These are phyloP conservation scores for Achroia grisella DNA, from an alignment of 1,140 invertebrate species.

Conservation along the genomic window DNA sequence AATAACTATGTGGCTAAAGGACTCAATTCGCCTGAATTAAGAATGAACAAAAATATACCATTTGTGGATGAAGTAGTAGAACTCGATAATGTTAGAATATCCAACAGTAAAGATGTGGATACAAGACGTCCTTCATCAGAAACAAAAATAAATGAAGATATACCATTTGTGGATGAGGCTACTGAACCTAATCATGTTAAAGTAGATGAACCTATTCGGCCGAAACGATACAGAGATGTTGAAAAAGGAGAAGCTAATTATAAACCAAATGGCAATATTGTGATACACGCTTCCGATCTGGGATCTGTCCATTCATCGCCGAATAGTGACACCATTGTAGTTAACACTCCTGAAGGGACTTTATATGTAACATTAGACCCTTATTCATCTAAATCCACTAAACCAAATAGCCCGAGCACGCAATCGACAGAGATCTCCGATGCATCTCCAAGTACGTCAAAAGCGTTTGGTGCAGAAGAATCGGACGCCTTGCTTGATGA, in stretches of 20 bases:
- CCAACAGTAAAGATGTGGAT: no score
- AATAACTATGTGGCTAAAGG: conserved; percentile 41
- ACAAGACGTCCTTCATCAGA: conserved; percentile 18
- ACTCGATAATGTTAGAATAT: conserved; percentile 29
- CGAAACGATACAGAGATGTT: conserved; percentile 26
- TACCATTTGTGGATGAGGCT: conserved; percentile 48
- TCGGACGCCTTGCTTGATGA: conserved; percentile 37
- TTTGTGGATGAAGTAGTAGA: conserved; percentile 47
- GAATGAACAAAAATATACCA: conserved; percentile 37
- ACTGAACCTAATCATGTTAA: conserved; percentile 39
- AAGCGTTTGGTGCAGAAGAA: conserved; percentile 39
- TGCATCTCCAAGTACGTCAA: conserved; percentile 36
- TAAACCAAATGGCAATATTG: conserved; percentile 17
- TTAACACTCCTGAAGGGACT: conserved; percentile 61
- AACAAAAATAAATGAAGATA: conserved; percentile 30
- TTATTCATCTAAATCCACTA: conserved; percentile 32
- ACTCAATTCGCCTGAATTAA: conserved; percentile 53
- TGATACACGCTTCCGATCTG: conserved; percentile 44
- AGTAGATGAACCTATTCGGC: conserved; percentile 32
- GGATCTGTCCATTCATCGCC: conserved; percentile 41
- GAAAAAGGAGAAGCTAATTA: conserved; percentile 20
- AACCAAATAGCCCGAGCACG: conserved; percentile 41
- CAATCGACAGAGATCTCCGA: conserved; percentile 41
- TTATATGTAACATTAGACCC: conserved; percentile 61
- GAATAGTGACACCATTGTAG: conserved; percentile 61